These are phyloP conservation scores for Diceros bicornis DNA, from an alignment of 2,797 vertebrate species.

Conservation along the genomic window DNA sequence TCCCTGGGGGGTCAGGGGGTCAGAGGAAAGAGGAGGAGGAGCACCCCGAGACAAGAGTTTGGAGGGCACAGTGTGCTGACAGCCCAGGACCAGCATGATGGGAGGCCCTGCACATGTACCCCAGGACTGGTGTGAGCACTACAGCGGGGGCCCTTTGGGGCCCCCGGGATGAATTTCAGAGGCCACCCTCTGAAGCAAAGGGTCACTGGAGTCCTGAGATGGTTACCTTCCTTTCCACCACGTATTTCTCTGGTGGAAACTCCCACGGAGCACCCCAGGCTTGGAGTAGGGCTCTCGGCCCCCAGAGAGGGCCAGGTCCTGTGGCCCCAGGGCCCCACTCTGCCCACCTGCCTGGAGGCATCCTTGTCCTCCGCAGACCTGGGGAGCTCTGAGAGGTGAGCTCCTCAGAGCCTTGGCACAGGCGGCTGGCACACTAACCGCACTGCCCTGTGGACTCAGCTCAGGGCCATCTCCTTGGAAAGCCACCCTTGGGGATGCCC, in stretches of 20 bases:
- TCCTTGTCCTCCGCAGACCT: accelerated
- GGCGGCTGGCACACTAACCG: not conserved
- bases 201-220: not conserved
- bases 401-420: too few relatives aligned
- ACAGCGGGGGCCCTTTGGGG: too few relatives aligned
- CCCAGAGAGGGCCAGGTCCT: not conserved
- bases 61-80: not conserved
- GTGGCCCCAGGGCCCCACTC: not conserved
- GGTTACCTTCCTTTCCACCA: not conserved
- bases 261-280: not conserved
- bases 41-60: too few relatives aligned
- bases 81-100: not conserved
- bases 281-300: not conserved
- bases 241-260: not conserved
- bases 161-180: too few relatives aligned
- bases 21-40: not conserved
- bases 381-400: not conserved
- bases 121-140: too few relatives aligned
- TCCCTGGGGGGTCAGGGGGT: not conserved
- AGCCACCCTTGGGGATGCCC: not conserved
- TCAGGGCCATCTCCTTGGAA: not conserved
- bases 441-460: not conserved
- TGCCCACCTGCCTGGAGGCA: not conserved
- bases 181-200: not conserved
- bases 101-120: too few relatives aligned